A percentile compares a stretch with the other conserved stretches of the same genome.
These are phyloP conservation scores for Pseudococcus jackbeardsleyi DNA, from an alignment of 2,888 invertebrate genomes.

Conservation along the genomic window DNA sequence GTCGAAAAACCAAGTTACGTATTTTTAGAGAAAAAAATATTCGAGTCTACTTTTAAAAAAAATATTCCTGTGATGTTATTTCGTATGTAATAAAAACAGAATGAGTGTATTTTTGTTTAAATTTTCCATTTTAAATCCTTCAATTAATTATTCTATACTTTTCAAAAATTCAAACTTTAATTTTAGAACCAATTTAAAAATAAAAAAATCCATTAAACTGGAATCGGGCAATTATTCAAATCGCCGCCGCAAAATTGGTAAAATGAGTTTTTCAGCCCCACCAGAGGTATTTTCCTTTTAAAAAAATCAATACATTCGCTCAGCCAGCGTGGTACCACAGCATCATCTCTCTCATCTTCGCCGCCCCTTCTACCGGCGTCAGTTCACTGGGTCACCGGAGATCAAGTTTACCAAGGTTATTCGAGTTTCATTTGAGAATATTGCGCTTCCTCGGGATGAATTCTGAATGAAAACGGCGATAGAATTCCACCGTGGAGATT, in stretches of 20 bases:
- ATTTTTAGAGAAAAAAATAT: background rate
- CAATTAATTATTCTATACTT: too few species aligned
- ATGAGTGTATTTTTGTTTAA: background rate
- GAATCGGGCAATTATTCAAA: background rate
- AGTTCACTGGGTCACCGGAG: slow-evolving; percentile 40
- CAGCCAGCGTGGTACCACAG: slow-evolving; percentile 41
- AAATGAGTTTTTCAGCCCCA: background rate
- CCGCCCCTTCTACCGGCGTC: background rate
- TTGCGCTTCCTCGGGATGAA: slow-evolving; percentile 19
- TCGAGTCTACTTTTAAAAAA: background rate
- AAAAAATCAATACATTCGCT: slow-evolving; percentile 24
- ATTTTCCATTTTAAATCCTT: too few species aligned
- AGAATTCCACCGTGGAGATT: background rate
- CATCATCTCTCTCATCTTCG: slow-evolving; percentile 3
- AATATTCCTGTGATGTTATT: background rate
- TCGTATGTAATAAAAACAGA: background rate
- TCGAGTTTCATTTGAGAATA: slow-evolving; percentile 12
- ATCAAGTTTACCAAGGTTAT: slow-evolving; percentile 47
- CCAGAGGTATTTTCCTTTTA: background rate
- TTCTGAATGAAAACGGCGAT: background rate
- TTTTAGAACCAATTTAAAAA: too few species aligned
- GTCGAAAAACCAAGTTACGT: background rate
- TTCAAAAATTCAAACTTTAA: background rate
- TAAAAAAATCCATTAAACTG: background rate
- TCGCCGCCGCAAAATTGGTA: background rate